Base-by-base conservation (phyloP, 2,888 invertebrate species). In the Empis stercorea region DNA sequence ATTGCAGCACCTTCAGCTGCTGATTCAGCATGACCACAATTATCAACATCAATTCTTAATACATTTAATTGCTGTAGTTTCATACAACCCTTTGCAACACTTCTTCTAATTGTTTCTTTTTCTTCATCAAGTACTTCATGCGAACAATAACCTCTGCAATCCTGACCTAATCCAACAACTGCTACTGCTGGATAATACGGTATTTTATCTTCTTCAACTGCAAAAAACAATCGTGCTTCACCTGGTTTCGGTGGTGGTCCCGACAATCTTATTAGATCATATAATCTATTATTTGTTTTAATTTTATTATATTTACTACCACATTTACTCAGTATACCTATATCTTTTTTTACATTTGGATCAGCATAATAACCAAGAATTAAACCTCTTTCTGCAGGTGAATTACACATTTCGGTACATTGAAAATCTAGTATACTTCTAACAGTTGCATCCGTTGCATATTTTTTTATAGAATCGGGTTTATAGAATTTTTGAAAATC, bases 1-100 rank as follows among this genome's bases (percentile, higher is more conserved):
- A 89, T 70, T 3, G 73, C 70, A 1, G 83, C 79, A 2, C 87
- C 88, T 65, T 88, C 88, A 0, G 87, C 87, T 2, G 87, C 79
- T 3, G 85, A 84, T 62, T 84, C 83, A 0, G 86, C 79, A 10
- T 82, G 84, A 0, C 65, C 66, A 59, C 87, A 84, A 16, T 81
- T 80, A 61, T 89, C 88, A 0, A 88, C 72, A 51, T 76, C 74
- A 30, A 88, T 76, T 23, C 71, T 64, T 41, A 68, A 71, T 0
- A 80, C 75, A 39, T 68, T 64, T 14, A 79, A 62, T 3, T 66
- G 58, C 36, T 76, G 73, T 10, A 84, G 63, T 3, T 76, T 74
- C 51, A 67, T 70, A 16, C 76, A 74, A 1, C 80, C 84, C 3
- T 70, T 70, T 1, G 77, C 79, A 1, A 84, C 75, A 1, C 84